These are phyloP conservation scores for Drosophila stalkeri DNA, from an alignment of 2,888 invertebrate genomes.

Conservation along the genomic window DNA sequence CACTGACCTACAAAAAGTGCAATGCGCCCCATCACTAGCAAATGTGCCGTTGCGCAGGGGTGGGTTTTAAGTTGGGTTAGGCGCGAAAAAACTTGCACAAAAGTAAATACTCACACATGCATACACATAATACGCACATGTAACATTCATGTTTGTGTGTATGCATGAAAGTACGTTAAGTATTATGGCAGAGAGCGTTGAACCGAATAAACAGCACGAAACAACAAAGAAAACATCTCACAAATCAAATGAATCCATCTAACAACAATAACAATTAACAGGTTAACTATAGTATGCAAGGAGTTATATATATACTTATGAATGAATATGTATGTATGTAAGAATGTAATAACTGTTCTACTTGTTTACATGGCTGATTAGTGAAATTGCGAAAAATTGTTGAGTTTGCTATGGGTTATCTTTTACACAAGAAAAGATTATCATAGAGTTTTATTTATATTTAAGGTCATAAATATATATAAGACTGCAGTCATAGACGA, in stretches of 20 bases:
- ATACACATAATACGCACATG: not conserved
- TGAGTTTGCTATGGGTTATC: not conserved
- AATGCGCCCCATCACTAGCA: constrained; percentile 57
- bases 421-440: not conserved
- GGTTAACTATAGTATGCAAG: constrained; percentile 31
- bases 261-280: constrained; percentile 15
- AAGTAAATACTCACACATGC: constrained; percentile 4
- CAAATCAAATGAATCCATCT: constrained; percentile 12
- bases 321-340: not conserved
- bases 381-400: not conserved
- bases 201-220: constrained; percentile 16
- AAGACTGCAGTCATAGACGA: not conserved
- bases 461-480: not conserved
- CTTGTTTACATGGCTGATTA: not conserved
- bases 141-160: not conserved
- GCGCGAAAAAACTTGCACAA: constrained; percentile 32
- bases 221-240: constrained; percentile 4
- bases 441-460: not conserved
- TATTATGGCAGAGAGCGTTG: constrained; percentile 31
- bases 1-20: constrained; percentile 78
- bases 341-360: not conserved
- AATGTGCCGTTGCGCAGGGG: constrained; percentile 54
- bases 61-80: constrained; percentile 53
- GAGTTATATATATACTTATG: not conserved
- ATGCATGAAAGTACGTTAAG: constrained; percentile 15